Conservation (phyloP, 1,140 invertebrate genomes). For the Trachelipus rathkii region DNA sequence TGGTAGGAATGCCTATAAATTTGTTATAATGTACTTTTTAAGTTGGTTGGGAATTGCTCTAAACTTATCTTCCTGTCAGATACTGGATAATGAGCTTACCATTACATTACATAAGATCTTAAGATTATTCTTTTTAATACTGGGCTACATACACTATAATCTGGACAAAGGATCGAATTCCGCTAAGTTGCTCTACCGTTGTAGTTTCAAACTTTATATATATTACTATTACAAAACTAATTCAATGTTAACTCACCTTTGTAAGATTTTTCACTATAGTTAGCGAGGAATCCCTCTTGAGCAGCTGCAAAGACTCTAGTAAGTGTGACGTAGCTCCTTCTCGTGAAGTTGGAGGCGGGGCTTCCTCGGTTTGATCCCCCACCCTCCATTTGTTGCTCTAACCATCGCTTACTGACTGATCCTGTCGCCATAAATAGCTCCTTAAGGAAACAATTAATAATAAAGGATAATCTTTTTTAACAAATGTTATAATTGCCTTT, state of each 20-base stretch:
- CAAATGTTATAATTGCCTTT: too few relatives aligned
- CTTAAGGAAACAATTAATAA: conserved; percentile 45
- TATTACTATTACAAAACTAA: neutral
- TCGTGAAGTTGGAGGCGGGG: conserved; percentile 54
- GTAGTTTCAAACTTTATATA: neutral
- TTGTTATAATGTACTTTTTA: too few relatives aligned
- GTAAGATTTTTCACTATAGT: conserved; percentile 65
- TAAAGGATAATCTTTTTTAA: too few relatives aligned
- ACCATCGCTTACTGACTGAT: conserved; percentile 81
- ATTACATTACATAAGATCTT: too few relatives aligned
- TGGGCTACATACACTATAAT: too few relatives aligned
- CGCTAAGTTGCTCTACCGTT: too few relatives aligned
- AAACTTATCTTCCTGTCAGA: too few relatives aligned
- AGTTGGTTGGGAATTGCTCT: too few relatives aligned
- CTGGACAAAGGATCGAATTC: too few relatives aligned
- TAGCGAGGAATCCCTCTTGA: conserved; percentile 76
- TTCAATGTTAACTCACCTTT: conserved; percentile 54
- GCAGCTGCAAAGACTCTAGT: conserved; percentile 72
- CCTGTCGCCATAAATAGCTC: conserved; percentile 88
- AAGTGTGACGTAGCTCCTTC: conserved; percentile 55
- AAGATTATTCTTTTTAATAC: neutral
- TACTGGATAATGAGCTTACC: too few relatives aligned
- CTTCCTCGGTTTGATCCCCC: conserved; percentile 50
- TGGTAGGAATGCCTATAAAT: too few relatives aligned
- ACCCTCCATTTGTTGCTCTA: conserved; percentile 65